Evolutionary conservation across 2,113 vertebrate genomes (phyloP), one percentile per base, ranked within the genome.

Genomic region (Oxygymnocypris stewartii): DNA sequence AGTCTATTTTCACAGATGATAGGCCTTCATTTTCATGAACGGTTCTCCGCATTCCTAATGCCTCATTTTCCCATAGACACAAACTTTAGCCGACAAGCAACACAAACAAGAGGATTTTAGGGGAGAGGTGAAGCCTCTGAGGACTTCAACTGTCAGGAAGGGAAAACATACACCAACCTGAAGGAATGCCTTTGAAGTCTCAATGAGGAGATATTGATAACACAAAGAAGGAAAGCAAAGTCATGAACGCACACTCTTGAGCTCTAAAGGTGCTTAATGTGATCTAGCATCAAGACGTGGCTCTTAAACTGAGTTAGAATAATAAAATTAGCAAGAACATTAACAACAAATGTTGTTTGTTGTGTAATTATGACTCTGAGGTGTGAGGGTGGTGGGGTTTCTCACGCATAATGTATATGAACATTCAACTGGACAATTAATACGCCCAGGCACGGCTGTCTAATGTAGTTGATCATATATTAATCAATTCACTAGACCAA

Each of bases 81-180:
- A 79, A 73, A 79, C 85, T 59, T 31, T 20, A 79, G 63, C 37
- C 18, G 65, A 86, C 85, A 73, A 79, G 77, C 77, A 71, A 71
- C 76, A 71, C 63, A 71, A 86, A 86, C 85, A 86, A 81, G 85
- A 71, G 49, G 77, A 86, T 80, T 86, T 86, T 86, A 42, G 77
- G 85, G 67, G 65, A 79, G 65, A 86, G 77, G 85, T 86, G 85
- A 76, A 79, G 84, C 74, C 84, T 61, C 84, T 1, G 61, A 78
- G 49, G 44, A 37, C 63, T 73, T 54, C 61, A 37, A 40, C 63
- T 74, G 85, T 80, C 76, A 85, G 75, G 73, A 76, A 54, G 76
- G 65, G 31, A 67, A 85, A 79, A 79, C 75, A 79, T 69, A 79
- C 76, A 69, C 79, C 79, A 37, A 82, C 80, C 61, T 67, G 61